Evolutionary conservation across 2,797 vertebrate species (phyloP).

Genomic region (Lepilemur septentrionalis): DNA sequence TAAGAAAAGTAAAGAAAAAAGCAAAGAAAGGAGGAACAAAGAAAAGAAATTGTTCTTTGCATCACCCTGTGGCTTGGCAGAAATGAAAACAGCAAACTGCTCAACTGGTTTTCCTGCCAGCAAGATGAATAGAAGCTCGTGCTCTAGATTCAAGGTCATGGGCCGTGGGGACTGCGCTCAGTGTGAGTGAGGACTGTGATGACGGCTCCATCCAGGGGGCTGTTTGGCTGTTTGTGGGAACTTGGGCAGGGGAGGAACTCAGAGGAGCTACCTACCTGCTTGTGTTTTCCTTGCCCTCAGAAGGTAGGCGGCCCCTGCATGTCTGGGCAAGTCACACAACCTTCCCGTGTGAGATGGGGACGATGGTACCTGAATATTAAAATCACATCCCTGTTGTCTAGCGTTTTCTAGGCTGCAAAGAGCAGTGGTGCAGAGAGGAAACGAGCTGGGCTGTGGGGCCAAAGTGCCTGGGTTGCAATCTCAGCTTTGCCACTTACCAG

Average conservation of each 20-base stretch:
- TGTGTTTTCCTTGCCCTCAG: neutral
- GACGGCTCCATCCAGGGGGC: rapidly evolving
- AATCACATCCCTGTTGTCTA: neutral
- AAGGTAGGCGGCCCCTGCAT: neutral
- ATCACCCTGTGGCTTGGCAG: slow-evolving; percentile 59
- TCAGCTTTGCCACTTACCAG: neutral
- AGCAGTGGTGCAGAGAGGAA: neutral
- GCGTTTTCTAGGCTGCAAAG: neutral
- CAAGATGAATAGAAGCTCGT: neutral
- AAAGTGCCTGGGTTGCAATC: neutral
- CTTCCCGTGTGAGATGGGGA: neutral
- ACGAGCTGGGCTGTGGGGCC: neutral
- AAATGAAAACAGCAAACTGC: slow-evolving; percentile 63
- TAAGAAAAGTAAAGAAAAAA: slow-evolving; percentile 29
- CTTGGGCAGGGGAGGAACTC: neutral
- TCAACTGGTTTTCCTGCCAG: slow-evolving; percentile 28
- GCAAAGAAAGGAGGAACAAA: neutral
- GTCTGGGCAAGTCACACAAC: neutral
- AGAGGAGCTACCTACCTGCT: neutral
- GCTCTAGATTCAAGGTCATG: neutral
- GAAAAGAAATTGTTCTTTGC: slow-evolving; percentile 56
- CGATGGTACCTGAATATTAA: neutral
- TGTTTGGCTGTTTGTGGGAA: neutral
- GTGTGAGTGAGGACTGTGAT: neutral
- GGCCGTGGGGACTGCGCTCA: neutral